Evolutionary conservation across 1,140 invertebrate species (phyloP).

Genomic region (Saccostrea glomerata): DNA sequence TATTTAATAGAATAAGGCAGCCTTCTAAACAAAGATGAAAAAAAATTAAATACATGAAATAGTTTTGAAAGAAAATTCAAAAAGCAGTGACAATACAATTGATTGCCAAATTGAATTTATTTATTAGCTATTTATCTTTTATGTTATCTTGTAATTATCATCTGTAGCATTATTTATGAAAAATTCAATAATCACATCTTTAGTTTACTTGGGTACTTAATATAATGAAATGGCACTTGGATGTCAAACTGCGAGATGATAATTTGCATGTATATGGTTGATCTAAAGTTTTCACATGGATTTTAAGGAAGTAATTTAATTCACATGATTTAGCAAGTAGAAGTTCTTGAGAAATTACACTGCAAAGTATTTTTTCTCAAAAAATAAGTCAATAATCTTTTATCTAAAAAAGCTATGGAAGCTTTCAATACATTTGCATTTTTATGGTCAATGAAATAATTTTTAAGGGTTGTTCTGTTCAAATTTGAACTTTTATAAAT

Average conservation of each 20-base stretch:
- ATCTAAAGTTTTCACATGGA: background rate
- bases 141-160: background rate
- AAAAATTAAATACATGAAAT: background rate
- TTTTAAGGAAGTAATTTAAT: slow-evolving; percentile 3
- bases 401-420: background rate
- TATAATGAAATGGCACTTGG: background rate
- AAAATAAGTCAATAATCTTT: background rate
- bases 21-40: background rate
- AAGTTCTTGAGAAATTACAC: background rate
- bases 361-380: background rate
- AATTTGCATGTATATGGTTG: background rate
- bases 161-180: slow-evolving; percentile 7
- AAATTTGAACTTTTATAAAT: background rate
- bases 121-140: slow-evolving; percentile 16
- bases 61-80: slow-evolving; percentile 10
- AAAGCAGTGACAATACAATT: background rate
- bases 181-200: background rate
- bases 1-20: background rate
- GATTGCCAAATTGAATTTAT: background rate
- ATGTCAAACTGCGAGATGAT: background rate
- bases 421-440: slow-evolving; percentile 18
- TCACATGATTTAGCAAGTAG: background rate
- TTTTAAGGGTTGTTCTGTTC: background rate
- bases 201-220: background rate
- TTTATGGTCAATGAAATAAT: slow-evolving; percentile 3